Conservation (phyloP, 2,113 vertebrate genomes). For the Reinhardtius hippoglossoides region DNA sequence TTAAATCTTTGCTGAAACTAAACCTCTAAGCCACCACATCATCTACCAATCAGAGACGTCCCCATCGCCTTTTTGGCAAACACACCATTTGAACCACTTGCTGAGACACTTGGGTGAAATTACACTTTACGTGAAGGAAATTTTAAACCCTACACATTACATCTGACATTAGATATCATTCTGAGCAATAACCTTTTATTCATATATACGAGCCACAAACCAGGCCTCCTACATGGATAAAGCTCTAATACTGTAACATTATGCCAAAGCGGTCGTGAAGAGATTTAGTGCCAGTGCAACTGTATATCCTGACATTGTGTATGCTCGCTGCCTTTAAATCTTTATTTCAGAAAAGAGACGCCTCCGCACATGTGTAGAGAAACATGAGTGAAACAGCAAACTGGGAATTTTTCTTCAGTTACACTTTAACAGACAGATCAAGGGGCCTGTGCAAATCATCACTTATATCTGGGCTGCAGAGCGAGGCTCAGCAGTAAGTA, state of each 20-base stretch:
- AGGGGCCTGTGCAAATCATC: conserved; percentile 6
- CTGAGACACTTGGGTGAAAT: no score
- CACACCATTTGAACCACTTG: no score
- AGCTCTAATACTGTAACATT: conserved; percentile 29
- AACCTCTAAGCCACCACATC: no score
- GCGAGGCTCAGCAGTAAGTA: background rate
- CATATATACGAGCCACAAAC: conserved; percentile 38
- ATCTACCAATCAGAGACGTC: no score
- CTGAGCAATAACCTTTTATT: conserved; percentile 29
- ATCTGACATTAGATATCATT: conserved; percentile 50
- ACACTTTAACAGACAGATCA: background rate
- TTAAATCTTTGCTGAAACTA: no score
- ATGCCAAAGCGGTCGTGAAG: conserved; percentile 22
- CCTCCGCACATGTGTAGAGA: conserved; percentile 5
- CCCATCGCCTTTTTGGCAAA: no score
- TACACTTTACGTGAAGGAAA: background rate
- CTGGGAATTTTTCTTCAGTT: conserved; percentile 12
- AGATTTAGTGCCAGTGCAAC: conserved; percentile 5
- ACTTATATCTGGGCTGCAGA: background rate
- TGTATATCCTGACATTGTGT: conserved; percentile 29
- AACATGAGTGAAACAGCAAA: conserved; percentile 1
- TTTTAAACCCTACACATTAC: conserved; percentile 7
- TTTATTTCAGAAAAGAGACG: background rate
- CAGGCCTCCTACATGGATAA: conserved; percentile 41
- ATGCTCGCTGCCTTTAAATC: conserved; percentile 4